Conservation (phyloP, 2,113 vertebrate genomes). For the Sprattus sprattus region DNA sequence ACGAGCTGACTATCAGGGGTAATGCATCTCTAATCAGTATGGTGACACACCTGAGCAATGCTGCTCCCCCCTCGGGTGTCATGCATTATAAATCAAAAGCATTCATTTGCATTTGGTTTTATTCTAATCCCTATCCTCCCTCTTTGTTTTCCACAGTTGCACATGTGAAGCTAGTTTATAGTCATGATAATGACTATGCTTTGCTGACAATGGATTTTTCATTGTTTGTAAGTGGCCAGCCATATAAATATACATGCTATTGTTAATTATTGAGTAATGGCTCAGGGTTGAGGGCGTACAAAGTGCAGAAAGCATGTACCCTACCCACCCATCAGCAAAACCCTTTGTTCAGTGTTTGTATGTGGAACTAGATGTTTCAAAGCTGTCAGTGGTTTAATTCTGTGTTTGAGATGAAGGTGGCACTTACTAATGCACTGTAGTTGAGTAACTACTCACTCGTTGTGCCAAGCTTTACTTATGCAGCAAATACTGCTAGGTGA, state of each 20-base stretch:
- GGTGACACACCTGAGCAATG: constrained; percentile 80
- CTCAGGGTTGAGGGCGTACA: constrained; percentile 22
- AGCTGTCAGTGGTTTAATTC: constrained; percentile 14
- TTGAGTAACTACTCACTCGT: neutral
- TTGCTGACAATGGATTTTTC: constrained; percentile 73
- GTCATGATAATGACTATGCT: constrained; percentile 70
- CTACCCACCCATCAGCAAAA: constrained; percentile 5
- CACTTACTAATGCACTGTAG: neutral
- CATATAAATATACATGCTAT: constrained; percentile 69
- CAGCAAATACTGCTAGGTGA: too few relatives aligned
- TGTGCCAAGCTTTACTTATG: too few relatives aligned
- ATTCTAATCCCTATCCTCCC: constrained; percentile 67
- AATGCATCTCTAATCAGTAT: constrained; percentile 78
- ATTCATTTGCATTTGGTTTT: constrained; percentile 75
- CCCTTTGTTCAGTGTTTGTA: neutral
- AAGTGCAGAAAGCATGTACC: neutral
- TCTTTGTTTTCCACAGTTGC: constrained; percentile 56
- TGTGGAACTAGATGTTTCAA: constrained; percentile 4
- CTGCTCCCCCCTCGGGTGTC: constrained; percentile 72
- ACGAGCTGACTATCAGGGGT: constrained; percentile 54
- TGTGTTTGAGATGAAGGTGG: neutral
- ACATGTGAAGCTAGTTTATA: constrained; percentile 67
- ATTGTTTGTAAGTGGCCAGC: constrained; percentile 63
- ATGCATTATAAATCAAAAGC: constrained; percentile 83
- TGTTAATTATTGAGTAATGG: constrained; percentile 71